Evolutionary conservation across 2,888 invertebrate species (phyloP).

Genomic region (Hydriomena furcata): DNA sequence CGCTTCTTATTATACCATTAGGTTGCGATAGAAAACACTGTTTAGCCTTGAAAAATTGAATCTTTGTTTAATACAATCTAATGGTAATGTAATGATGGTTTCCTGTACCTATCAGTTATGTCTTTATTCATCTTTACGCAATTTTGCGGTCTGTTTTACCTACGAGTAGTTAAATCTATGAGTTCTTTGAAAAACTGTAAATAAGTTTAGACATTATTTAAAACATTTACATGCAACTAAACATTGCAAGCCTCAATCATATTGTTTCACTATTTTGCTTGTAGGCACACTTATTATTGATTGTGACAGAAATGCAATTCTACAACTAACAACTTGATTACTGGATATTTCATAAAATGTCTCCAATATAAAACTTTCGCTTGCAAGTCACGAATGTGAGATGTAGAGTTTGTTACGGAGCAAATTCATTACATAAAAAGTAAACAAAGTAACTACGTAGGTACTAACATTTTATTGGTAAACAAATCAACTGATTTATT

Average conservation of each 20-base stretch:
- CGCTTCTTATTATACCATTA: constrained; percentile 17
- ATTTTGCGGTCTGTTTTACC: no score
- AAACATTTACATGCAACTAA: constrained; percentile 2
- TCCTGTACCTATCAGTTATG: no score
- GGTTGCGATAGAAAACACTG: neutral
- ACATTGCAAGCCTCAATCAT: constrained; percentile 8
- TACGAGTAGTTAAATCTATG: no score
- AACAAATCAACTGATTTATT: no score
- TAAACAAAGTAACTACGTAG: no score
- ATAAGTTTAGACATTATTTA: no score
- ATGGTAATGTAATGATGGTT: no score
- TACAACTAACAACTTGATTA: constrained; percentile 20
- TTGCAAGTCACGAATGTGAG: constrained; percentile 26
- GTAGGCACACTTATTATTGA: constrained; percentile 20
- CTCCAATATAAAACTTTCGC: constrained; percentile 30
- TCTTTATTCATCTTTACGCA: no score
- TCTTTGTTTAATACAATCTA: no score
- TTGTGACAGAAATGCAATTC: constrained; percentile 34
- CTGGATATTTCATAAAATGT: constrained; percentile 29
- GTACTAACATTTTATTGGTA: no score
- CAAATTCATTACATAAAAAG: neutral
- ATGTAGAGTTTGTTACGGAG: neutral
- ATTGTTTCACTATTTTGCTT: constrained; percentile 19
- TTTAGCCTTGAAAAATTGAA: no score
- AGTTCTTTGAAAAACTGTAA: no score